phyloP scores from a whole-genome alignment of 2,888 invertebrate genomes.

The Sicus ferrugineus region DNA sequence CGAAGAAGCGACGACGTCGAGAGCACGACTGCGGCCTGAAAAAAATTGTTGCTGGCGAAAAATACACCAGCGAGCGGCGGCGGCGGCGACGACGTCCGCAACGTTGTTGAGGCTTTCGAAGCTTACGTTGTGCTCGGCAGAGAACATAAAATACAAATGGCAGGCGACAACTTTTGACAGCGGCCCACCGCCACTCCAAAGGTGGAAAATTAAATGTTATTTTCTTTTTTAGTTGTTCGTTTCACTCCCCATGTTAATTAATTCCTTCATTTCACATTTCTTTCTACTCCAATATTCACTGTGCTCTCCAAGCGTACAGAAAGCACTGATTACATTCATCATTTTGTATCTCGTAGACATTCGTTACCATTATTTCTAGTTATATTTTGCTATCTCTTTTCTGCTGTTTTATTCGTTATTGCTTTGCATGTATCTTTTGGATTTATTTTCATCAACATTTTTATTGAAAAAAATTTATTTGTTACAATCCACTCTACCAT shows the following conservation, averaged over 20 bases:
- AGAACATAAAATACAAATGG: constrained; percentile 31
- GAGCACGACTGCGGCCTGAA: constrained; percentile 12
- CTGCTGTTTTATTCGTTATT: background rate
- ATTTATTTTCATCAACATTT: background rate
- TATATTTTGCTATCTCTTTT: background rate
- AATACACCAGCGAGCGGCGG: constrained; percentile 6
- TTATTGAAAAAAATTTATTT: background rate
- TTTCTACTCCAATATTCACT: too few relatives aligned
- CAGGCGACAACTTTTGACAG: constrained; percentile 31
- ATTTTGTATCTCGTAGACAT: constrained; percentile 3
- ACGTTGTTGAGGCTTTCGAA: background rate
- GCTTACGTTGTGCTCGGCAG: constrained; percentile 14
- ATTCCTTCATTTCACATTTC: background rate
- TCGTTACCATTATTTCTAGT: background rate
- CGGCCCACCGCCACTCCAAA: constrained; percentile 10
- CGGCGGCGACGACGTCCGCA: background rate
- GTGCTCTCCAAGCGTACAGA: background rate
- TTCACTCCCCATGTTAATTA: background rate
- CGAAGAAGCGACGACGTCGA: constrained; percentile 22
- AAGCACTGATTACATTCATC: background rate
- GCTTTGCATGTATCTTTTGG: background rate
- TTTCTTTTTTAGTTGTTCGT: background rate
- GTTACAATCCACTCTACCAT: too few relatives aligned
- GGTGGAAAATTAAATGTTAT: constrained; percentile 9
- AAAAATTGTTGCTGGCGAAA: background rate